phyloP scores from a whole-genome alignment of 2,797 vertebrate genomes.

The Streptopelia turtur region DNA sequence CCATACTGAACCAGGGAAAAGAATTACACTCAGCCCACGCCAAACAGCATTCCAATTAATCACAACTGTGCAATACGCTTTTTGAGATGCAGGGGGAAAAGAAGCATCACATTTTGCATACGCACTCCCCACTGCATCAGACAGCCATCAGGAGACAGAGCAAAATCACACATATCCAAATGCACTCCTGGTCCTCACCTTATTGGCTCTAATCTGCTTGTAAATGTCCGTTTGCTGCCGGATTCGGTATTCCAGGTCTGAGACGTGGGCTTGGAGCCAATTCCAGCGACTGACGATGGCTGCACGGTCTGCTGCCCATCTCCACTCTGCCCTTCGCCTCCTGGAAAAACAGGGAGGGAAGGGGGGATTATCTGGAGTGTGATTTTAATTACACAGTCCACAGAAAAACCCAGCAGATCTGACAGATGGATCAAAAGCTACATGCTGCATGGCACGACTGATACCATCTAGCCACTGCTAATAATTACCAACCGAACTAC shows the following conservation, averaged over 20 bases:
- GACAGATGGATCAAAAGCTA: neutral
- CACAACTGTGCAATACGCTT: neutral
- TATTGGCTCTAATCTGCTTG: conserved; percentile 93
- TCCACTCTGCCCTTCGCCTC: conserved; percentile 94
- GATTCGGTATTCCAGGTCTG: conserved; percentile 98
- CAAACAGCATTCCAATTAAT: neutral
- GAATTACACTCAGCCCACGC: neutral
- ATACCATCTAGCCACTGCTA: neutral
- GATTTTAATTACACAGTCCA: neutral
- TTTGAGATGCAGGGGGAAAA: neutral
- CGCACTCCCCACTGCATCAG: rapidly evolving
- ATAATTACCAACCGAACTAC: neutral
- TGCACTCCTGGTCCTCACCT: conserved; percentile 79
- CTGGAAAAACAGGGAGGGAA: conserved; percentile 75
- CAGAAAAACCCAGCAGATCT: neutral
- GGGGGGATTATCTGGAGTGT: neutral
- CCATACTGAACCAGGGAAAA: neutral
- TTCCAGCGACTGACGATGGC: conserved; percentile 99
- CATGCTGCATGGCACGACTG: neutral
- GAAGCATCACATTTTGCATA: neutral
- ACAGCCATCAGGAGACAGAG: neutral
- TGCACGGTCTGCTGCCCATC: conserved; percentile 93
- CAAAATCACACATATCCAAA: rapidly evolving
- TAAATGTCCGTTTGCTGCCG: conserved; percentile 98
- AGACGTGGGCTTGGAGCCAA: conserved; percentile 98